phyloP scores from a whole-genome alignment of 2,888 invertebrate species.

The Lacanobia wlatinum region DNA sequence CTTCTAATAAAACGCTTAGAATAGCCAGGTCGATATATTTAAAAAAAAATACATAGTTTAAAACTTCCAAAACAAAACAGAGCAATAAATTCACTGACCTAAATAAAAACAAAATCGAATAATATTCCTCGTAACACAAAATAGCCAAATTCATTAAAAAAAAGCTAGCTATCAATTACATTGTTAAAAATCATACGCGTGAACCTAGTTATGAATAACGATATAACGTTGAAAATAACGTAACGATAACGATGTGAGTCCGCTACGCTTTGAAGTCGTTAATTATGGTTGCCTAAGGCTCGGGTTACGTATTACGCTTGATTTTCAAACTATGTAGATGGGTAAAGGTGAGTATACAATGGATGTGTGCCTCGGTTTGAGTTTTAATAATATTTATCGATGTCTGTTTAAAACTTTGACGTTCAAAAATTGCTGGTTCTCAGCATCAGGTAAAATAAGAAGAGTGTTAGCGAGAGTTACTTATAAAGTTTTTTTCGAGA shows the following conservation, averaged over 20 bases:
- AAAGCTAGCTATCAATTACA: slow-evolving; percentile 63
- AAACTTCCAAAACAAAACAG: not conserved
- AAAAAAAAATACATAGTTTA: not conserved
- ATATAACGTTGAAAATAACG: slow-evolving; percentile 39
- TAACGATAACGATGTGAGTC: slow-evolving; percentile 43
- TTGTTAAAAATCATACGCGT: slow-evolving; percentile 61
- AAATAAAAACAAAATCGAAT: not conserved
- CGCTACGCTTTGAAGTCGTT: slow-evolving; percentile 64
- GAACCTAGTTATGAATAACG: slow-evolving; percentile 46
- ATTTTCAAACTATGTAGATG: slow-evolving; percentile 48
- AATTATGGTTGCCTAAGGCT: slow-evolving; percentile 63
- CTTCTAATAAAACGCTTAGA: too few relatives aligned
- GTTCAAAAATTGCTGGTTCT: too few relatives aligned
- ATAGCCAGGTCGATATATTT: not conserved
- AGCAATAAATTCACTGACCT: slow-evolving; percentile 1
- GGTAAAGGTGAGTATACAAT: slow-evolving; percentile 19
- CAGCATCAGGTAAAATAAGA: too few relatives aligned
- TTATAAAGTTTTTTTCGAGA: too few relatives aligned
- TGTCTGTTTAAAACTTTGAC: too few relatives aligned
- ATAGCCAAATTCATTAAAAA: slow-evolving; percentile 39
- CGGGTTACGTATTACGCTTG: slow-evolving; percentile 56
- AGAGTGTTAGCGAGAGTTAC: too few relatives aligned
- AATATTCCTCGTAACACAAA: slow-evolving; percentile 2
- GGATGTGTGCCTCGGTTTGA: not conserved
- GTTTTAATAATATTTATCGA: not conserved